Evolutionary conservation across 2,113 vertebrate species (phyloP).

Genomic region (Scalopus aquaticus): DNA sequence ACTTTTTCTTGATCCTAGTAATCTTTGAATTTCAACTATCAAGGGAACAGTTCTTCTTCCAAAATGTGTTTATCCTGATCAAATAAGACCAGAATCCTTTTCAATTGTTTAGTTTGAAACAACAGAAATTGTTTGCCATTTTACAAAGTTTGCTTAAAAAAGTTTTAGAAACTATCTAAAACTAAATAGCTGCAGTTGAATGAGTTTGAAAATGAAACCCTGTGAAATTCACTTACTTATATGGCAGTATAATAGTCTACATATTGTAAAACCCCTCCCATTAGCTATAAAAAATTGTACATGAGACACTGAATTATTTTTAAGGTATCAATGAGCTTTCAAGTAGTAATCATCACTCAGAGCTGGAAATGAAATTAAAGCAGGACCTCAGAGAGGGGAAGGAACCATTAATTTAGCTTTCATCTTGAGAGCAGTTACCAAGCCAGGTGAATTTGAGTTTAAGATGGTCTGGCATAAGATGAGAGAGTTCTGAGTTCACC

Average conservation of each 20-base stretch:
- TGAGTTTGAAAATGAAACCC: not conserved
- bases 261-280: not conserved
- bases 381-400: slow-evolving; percentile 38
- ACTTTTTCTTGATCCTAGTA: slow-evolving; percentile 37
- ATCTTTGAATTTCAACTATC: not conserved
- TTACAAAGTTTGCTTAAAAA: not conserved
- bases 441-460: not conserved
- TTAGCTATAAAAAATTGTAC: not conserved
- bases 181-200: not conserved
- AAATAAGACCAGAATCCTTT: not conserved
- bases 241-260: not conserved
- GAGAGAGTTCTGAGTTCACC: not conserved
- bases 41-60: not conserved
- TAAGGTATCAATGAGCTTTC: slow-evolving; percentile 12
- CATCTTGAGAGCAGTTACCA: not conserved
- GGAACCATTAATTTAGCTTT: not conserved
- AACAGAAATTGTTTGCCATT: not conserved
- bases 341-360: slow-evolving; percentile 15
- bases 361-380: slow-evolving; percentile 49
- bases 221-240: not conserved
- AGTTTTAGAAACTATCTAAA: too few relatives aligned
- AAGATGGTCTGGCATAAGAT: not conserved
- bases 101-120: not conserved
- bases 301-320: slow-evolving; percentile 32
- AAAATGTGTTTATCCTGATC: not conserved